phyloP scores from a whole-genome alignment of 2,888 invertebrate species.

The Cephalotes varians region DNA sequence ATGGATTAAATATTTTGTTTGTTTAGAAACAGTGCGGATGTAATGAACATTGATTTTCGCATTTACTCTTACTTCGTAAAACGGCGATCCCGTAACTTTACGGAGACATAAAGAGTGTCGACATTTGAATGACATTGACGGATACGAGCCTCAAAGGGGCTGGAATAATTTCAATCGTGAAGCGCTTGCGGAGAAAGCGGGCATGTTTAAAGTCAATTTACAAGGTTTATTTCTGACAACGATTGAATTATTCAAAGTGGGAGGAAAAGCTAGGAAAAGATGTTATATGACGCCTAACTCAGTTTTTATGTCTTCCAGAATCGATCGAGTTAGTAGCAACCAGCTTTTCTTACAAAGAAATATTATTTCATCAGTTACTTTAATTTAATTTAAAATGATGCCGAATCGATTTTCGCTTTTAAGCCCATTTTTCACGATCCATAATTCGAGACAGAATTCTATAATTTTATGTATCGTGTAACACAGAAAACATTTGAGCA shows the following conservation, averaged over 20 bases:
- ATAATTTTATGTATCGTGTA: too few relatives aligned
- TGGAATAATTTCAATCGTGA: slow-evolving; percentile 48
- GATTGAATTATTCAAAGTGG: slow-evolving; percentile 34
- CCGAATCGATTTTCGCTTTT: too few relatives aligned
- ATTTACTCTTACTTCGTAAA: background rate
- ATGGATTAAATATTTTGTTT: background rate
- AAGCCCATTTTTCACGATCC: too few relatives aligned
- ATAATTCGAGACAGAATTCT: too few relatives aligned
- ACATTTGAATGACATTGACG: slow-evolving; percentile 45
- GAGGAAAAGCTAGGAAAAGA: background rate
- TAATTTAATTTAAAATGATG: background rate
- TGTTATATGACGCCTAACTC: background rate
- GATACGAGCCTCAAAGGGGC: slow-evolving; percentile 25
- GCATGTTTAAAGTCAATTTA: slow-evolving; percentile 36
- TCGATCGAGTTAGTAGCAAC: background rate
- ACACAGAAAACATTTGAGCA: too few relatives aligned
- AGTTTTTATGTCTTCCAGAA: background rate
- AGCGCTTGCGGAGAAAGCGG: background rate
- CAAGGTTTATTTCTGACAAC: slow-evolving; percentile 30
- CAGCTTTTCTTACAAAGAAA: background rate
- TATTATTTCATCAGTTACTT: background rate
- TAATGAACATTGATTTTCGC: slow-evolving; percentile 6
- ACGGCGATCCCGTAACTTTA: slow-evolving; percentile 18
- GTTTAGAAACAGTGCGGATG: background rate
- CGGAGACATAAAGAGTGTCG: slow-evolving; percentile 38